Conservation (phyloP, 1,140 invertebrate species). For the Aphelenchoides besseyi region DNA sequence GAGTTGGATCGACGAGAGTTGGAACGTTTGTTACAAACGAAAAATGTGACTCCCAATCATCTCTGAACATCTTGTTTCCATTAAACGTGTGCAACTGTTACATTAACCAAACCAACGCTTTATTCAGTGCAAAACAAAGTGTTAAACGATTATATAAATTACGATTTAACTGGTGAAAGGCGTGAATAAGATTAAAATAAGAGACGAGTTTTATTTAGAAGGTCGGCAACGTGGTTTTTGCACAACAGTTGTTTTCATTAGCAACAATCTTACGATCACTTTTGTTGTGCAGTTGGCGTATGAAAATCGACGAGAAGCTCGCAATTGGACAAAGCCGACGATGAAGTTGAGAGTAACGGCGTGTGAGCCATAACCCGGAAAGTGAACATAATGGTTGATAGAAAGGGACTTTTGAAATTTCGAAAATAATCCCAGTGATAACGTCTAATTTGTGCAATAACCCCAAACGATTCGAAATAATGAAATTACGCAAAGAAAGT, state of each 20-base stretch:
- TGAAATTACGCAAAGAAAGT: too few relatives aligned
- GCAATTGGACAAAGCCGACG: background rate
- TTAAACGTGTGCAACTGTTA: too few relatives aligned
- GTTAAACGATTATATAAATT: background rate
- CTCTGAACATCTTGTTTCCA: background rate
- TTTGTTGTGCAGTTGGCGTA: background rate
- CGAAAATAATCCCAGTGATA: too few relatives aligned
- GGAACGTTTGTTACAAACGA: constrained; percentile 6
- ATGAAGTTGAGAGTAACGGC: background rate
- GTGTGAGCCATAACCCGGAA: too few relatives aligned
- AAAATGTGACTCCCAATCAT: background rate
- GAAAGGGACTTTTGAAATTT: too few relatives aligned
- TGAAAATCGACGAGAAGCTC: constrained; percentile 10
- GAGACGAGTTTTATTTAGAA: too few relatives aligned
- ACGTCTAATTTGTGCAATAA: too few relatives aligned
- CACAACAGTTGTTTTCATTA: constrained; percentile 1
- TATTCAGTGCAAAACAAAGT: background rate
- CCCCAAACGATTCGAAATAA: too few relatives aligned
- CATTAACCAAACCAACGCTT: background rate
- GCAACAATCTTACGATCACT: background rate
- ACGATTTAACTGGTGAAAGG: background rate
- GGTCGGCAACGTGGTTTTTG: too few relatives aligned
- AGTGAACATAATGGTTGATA: too few relatives aligned
- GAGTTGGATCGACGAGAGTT: constrained; percentile 17
- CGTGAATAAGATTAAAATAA: constrained; percentile 1